Base-by-base conservation (phyloP, 1,140 invertebrate species). In the Chymomyza costata region DNA sequence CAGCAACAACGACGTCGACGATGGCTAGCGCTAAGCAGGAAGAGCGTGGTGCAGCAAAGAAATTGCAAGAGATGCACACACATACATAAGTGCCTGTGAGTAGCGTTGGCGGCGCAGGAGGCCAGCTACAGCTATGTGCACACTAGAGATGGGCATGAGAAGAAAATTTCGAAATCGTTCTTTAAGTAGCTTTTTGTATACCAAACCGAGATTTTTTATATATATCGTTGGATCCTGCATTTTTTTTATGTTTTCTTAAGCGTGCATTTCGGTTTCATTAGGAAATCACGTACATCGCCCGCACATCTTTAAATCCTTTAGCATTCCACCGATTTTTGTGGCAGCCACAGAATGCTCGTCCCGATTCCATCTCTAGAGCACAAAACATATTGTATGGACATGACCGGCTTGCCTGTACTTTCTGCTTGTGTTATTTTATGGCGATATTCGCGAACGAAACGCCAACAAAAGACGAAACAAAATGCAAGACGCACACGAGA, bases 401-500 rank as follows among this genome's bases (percentile, higher is more conserved):
- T n/a, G n/a, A n/a, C n/a, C n/a, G n/a, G 70, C 52, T 69, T 8
- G 69, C 73, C 73, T 78, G 71, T 78, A 80, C 71, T 80, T 78
- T 78, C 65, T 47, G 66, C 71, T 78, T 78, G 70, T 78, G 70
- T 56, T 70, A 74, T 76, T 74, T 74, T 74, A 60, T 41, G 64
- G 69, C 69, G 56, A 59, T 76, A 61, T 78, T 70, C 71, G 71
- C 71, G 58, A 78, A 78, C 71, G 58, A 78, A 78, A 57, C 63
- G 52, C 65, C 60, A 58, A 71, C 65, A 83, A 83, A 83, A 84
- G 82, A 70, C 71, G 82, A 83, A 84, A 84, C 82, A 84, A 84
- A 83, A 65, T 83, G 81, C 76, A 84, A 84, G 78, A 81, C 78
- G 82, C 59, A 82, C 58, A 76, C 50, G 73, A 84, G 74, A 84